Evolutionary conservation across 2,797 vertebrate species (phyloP).

Genomic region (Glyptemys insculpta): DNA sequence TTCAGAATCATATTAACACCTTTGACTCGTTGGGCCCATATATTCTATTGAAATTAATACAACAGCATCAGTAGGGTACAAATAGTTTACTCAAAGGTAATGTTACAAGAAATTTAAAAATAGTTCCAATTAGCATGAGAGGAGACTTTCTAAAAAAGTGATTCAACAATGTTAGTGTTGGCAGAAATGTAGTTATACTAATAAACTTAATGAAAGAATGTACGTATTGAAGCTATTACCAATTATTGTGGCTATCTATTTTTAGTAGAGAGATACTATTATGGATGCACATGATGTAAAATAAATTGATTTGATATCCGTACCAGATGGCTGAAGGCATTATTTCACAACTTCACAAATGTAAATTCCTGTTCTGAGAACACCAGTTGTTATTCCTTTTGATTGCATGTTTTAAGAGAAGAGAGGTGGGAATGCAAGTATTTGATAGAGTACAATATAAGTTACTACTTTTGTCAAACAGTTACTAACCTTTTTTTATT

Average conservation of each 20-base stretch:
- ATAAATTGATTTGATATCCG: background rate
- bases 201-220: background rate
- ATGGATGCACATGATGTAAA: background rate
- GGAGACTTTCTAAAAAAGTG: background rate
- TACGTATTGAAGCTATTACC: background rate
- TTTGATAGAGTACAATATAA: background rate
- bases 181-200: background rate
- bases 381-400: constrained; percentile 9
- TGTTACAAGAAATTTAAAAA: background rate
- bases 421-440: background rate
- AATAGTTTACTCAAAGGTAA: background rate
- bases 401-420: background rate
- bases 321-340: background rate
- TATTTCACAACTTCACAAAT: background rate
- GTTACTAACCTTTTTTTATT: too few species aligned
- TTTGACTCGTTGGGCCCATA: background rate
- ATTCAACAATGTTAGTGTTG: background rate
- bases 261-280: background rate
- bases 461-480: background rate
- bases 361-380: background rate
- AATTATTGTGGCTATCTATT: background rate
- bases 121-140: background rate
- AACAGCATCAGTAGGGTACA: background rate
- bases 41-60: background rate
- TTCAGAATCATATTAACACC: background rate